Evolutionary conservation across 1,140 invertebrate species (phyloP).

Genomic region (Sminthurides bifidus): DNA sequence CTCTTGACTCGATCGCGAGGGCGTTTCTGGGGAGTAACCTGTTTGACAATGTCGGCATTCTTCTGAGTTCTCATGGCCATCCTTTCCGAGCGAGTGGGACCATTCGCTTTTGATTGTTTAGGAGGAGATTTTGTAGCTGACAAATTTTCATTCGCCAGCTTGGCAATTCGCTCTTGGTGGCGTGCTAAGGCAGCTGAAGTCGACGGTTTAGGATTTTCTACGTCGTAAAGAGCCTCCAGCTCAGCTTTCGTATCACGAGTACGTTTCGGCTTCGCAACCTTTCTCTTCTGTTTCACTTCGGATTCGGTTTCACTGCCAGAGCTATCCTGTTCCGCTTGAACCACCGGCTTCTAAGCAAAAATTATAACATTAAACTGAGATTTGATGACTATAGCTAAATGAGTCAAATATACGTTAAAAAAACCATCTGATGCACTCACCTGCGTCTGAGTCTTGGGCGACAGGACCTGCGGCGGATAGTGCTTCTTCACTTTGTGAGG

Average conservation of each 20-base stretch:
- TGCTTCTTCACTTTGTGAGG: too few species aligned
- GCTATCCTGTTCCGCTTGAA: not conserved
- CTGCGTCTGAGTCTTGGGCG: too few species aligned
- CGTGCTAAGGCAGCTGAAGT: slow-evolving; percentile 4
- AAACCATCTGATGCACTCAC: too few species aligned
- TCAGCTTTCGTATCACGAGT: slow-evolving; percentile 6
- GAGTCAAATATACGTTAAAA: too few species aligned
- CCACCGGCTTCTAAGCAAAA: not conserved
- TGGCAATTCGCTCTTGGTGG: not conserved
- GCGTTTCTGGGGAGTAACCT: not conserved
- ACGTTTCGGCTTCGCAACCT: not conserved
- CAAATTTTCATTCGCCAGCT: not conserved
- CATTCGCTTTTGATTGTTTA: not conserved
- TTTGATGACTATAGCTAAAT: too few species aligned
- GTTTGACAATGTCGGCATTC: not conserved
- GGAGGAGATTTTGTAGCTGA: not conserved
- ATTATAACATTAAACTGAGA: too few species aligned
- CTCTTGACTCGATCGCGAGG: too few species aligned
- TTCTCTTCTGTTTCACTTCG: too few species aligned
- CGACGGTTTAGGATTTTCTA: slow-evolving; percentile 12
- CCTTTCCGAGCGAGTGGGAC: not conserved
- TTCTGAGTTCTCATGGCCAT: not conserved
- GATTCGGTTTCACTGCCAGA: not conserved
- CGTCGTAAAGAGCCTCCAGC: slow-evolving; percentile 1
- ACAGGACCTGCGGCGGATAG: too few species aligned